Evolutionary conservation across 1,140 invertebrate genomes (phyloP), one percentile per base, ranked within the genome.

Genomic region (Phymastichus coffea): DNA sequence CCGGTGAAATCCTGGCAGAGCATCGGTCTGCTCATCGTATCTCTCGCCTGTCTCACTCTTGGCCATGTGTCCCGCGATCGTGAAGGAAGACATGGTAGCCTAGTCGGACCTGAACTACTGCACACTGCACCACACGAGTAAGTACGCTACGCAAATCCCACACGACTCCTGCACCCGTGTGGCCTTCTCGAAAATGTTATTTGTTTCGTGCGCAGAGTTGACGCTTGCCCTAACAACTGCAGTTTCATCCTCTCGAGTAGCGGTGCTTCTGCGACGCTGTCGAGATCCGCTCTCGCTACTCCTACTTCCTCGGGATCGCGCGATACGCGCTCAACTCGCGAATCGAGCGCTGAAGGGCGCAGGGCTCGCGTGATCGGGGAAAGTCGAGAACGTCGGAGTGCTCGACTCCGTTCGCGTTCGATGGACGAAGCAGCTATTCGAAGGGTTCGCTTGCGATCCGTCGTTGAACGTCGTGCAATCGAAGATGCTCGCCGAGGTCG

Each of bases 1-100:
- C 75, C 75, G 8, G 75, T 79, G 1, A 63, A 65, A 57, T 76
- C 75, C 9, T 77, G 74, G 77, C 74, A 74, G 26, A 75, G 76
- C 35, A 64, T 78, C 12, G 75, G 75, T 0, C 64, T 79, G 0
- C 49, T 79, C 54, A 64, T 78, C 17, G 73, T 79, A 9, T 79
- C 75, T 14, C 55, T 79, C 6, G 73, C 74, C 3, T 79, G 77
- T 22, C 54, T 79, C 6, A 79, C 75, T 1, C 52, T 77, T 4
- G 77, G 77, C 9, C 60, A 70, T 15, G 70, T 77, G 10, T 72
- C 75, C 22, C 66, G 75, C 20, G 77, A 77, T 40, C 68, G 74
- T 26, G 75, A 75, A 66, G 75, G 75, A 52, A 70, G 67, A 37
- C 66, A 75, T 44, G 76, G 74, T 43, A 77, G 66, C 53, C 62